phyloP scores from a whole-genome alignment of 2,888 invertebrate genomes.

The Drosophila quinaria region DNA sequence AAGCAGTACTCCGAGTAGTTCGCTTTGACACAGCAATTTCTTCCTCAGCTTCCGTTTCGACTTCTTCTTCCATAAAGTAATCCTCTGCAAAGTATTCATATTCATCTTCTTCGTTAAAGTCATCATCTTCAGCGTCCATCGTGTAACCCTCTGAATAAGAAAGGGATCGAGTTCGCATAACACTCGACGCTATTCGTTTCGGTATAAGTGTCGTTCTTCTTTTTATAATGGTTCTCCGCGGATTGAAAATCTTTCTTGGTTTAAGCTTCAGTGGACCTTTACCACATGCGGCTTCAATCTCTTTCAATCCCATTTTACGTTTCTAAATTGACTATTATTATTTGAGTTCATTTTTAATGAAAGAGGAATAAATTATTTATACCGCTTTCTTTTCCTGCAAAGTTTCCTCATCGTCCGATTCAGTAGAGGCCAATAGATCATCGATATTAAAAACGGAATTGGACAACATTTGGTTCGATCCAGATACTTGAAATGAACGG shows the following conservation, averaged over 20 bases:
- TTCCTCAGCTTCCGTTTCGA: neutral
- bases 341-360: neutral
- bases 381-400: conserved; percentile 36
- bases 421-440: conserved; percentile 40
- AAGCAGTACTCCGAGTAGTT: neutral
- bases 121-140: neutral
- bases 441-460: conserved; percentile 20
- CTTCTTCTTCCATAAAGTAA: neutral
- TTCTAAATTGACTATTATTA: conserved; percentile 25
- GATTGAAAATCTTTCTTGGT: no score
- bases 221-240: neutral
- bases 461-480: neutral
- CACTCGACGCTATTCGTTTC: neutral
- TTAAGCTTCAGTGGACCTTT: neutral
- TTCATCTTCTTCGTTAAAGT: neutral
- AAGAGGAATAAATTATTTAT: neutral
- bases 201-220: neutral
- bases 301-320: conserved; percentile 59
- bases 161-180: neutral
- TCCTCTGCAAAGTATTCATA: conserved; percentile 16
- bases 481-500: neutral
- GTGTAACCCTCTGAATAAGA: neutral
- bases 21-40: neutral
- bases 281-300: conserved; percentile 45
- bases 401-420: conserved; percentile 29